phyloP scores from a whole-genome alignment of 1,140 invertebrate genomes.

The Calliopsis andreniformis region DNA sequence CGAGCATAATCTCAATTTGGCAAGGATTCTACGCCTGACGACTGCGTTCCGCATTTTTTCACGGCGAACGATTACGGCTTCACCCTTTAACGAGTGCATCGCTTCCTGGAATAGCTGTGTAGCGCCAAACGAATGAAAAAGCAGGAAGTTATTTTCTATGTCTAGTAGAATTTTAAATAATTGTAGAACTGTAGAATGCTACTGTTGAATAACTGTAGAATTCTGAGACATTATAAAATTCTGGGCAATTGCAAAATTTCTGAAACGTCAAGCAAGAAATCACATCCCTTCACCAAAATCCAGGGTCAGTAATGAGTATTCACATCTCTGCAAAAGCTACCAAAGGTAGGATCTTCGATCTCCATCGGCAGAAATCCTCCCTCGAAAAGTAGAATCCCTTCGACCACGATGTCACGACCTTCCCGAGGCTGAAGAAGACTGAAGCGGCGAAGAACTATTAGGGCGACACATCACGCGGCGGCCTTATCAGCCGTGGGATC shows the following conservation, averaged over 20 bases:
- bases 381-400: not conserved
- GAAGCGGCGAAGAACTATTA: constrained; percentile 55
- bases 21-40: constrained; percentile 29
- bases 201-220: no score
- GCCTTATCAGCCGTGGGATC: constrained; percentile 56
- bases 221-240: no score
- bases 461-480: constrained; percentile 57
- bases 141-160: no score
- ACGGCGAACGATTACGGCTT: constrained; percentile 1
- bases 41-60: not conserved
- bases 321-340: no score
- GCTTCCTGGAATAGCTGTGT: no score
- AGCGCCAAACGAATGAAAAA: no score
- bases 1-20: constrained; percentile 51
- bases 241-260: not conserved
- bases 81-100: constrained; percentile 5
- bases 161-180: no score
- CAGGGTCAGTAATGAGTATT: no score
- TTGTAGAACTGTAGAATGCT: no score
- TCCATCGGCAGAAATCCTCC: not conserved
- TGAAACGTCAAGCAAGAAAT: not conserved
- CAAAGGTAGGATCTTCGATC: no score
- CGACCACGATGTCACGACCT: constrained; percentile 7
- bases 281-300: no score
- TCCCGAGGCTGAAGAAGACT: constrained; percentile 4